Percentiles rank a stretch among this genome's conserved stretches.
These are phyloP conservation scores for Emesis castigata DNA, from an alignment of 2,888 invertebrate species.

Conservation along the genomic window DNA sequence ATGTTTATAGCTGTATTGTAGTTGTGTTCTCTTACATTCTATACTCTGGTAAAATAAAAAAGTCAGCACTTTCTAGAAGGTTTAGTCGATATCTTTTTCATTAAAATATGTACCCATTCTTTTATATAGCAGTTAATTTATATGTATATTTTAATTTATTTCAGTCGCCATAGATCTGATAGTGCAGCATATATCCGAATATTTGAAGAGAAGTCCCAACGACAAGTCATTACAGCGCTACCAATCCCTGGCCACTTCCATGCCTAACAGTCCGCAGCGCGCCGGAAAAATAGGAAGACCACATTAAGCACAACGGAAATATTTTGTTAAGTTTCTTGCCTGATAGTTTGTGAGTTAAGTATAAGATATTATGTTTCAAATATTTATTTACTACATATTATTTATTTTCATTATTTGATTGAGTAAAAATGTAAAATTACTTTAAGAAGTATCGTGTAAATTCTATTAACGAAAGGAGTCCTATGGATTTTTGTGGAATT, in stretches of 20 bases:
- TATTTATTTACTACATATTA: background rate
- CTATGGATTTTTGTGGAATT: too few relatives aligned
- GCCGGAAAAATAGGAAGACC: slow-evolving; percentile 80
- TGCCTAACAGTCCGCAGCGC: slow-evolving; percentile 82
- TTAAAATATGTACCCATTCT: too few relatives aligned
- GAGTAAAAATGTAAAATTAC: background rate
- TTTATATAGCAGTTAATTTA: background rate
- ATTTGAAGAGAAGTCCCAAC: slow-evolving; percentile 88
- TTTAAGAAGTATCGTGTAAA: background rate
- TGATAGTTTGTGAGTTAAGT: background rate
- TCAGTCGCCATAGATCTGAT: slow-evolving; percentile 98
- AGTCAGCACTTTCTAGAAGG: too few relatives aligned
- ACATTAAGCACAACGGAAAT: slow-evolving; percentile 73
- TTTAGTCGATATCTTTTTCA: too few relatives aligned
- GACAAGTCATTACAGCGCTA: slow-evolving; percentile 74
- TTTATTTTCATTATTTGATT: background rate
- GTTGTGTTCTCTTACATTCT: too few relatives aligned
- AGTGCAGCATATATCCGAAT: slow-evolving; percentile 98
- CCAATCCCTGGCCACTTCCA: slow-evolving; percentile 75
- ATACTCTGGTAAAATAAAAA: too few relatives aligned
- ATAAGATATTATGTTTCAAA: background rate
- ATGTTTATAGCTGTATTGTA: too few relatives aligned
- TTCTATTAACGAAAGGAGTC: too few relatives aligned
- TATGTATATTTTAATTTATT: slow-evolving; percentile 77
- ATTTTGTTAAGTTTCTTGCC: background rate